These are phyloP conservation scores for Macrosiphum euphorbiae DNA, from an alignment of 2,888 invertebrate species.

Conservation along the genomic window DNA sequence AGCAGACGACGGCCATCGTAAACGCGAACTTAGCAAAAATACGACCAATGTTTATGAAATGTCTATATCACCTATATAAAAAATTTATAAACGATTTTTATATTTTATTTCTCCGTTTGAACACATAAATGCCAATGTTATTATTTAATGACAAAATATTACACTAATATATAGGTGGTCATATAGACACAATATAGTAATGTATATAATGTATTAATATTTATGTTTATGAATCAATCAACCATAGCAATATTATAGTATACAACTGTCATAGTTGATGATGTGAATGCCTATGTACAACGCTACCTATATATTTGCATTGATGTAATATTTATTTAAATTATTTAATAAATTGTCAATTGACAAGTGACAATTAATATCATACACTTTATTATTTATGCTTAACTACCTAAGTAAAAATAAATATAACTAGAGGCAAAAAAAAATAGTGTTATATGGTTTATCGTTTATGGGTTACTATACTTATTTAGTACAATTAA, in stretches of 20 bases:
- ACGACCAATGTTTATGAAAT: neutral
- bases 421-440: neutral
- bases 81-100: neutral
- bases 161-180: neutral
- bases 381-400: neutral
- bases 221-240: neutral
- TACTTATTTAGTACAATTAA: neutral
- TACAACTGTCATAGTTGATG: neutral
- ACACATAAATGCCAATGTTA: neutral
- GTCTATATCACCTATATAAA: neutral
- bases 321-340: constrained; percentile 27
- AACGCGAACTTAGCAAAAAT: neutral
- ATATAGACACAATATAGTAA: too few species aligned
- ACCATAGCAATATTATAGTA: neutral
- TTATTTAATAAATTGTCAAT: neutral
- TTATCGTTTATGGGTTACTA: neutral
- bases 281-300: neutral
- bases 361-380: too few species aligned
- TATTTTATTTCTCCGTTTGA: neutral
- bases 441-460: neutral
- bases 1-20: neutral
- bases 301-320: neutral
- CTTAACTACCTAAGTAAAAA: neutral
- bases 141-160: neutral
- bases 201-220: too few species aligned